A percentile compares a stretch with the other conserved stretches of the same genome.
Evolutionary conservation across 2,888 invertebrate genomes (phyloP).

Genomic region (Epirrhoe alternata): DNA sequence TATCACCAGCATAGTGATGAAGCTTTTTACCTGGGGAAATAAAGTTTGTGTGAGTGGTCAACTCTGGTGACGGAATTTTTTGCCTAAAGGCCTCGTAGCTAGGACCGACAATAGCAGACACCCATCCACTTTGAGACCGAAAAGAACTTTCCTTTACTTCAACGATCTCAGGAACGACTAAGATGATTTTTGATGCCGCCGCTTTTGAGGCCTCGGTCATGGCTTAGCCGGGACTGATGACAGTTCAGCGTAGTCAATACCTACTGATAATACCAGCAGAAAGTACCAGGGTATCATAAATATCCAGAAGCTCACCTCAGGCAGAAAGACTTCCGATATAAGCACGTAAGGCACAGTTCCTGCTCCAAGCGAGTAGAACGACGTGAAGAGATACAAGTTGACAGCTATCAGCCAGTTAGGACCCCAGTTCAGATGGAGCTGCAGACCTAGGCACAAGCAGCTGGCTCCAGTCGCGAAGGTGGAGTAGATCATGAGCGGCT

Average conservation of each 20-base stretch:
- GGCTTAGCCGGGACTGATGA: not conserved
- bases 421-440: constrained; percentile 63
- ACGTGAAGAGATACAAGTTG: constrained; percentile 57
- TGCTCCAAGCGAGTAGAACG: constrained; percentile 57
- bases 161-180: too few relatives aligned
- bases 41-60: not conserved
- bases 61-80: too few relatives aligned
- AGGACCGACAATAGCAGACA: too few relatives aligned
- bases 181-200: too few relatives aligned
- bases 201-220: too few relatives aligned
- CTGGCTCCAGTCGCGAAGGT: constrained; percentile 51
- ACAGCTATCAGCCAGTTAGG: constrained; percentile 60
- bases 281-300: constrained; percentile 30
- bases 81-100: too few relatives aligned
- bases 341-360: constrained; percentile 66
- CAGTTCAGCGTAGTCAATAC: too few relatives aligned
- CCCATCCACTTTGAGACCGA: too few relatives aligned
- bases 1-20: constrained; percentile 58
- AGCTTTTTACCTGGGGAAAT: constrained; percentile 58
- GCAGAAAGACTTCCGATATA: constrained; percentile 63
- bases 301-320: constrained; percentile 55
- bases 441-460: constrained; percentile 61
- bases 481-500: constrained; percentile 58
- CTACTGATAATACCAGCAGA: not conserved
- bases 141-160: too few relatives aligned